Percentiles rank a stretch among this genome's conserved stretches.
phyloP scores from a whole-genome alignment of 2,888 invertebrate species.

The Electrophaes corylata region DNA sequence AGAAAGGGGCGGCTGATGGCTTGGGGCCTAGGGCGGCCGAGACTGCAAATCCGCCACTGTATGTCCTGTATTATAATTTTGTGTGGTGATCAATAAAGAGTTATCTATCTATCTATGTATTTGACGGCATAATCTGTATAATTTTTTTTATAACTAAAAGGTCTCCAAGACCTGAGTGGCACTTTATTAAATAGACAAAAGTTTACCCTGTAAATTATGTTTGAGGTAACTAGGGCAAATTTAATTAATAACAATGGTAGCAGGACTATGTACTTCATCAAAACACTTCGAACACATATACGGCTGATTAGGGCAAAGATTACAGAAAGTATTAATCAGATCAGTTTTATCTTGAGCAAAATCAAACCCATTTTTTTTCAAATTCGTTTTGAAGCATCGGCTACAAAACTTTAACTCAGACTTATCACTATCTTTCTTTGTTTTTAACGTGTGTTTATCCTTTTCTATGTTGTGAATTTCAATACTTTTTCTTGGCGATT shows the following conservation, averaged over 20 bases:
- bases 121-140: no score
- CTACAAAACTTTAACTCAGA: constrained; percentile 27
- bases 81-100: no score
- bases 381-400: constrained; percentile 29
- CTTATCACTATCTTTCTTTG: constrained; percentile 15
- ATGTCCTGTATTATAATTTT: no score
- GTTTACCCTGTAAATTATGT: neutral
- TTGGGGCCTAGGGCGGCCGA: no score
- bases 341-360: constrained; percentile 28
- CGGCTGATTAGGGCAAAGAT: constrained; percentile 32
- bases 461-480: constrained; percentile 12
- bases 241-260: constrained; percentile 32
- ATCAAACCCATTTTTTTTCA: constrained; percentile 23
- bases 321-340: constrained; percentile 32
- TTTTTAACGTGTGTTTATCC: constrained; percentile 24
- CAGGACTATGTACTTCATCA: constrained; percentile 25
- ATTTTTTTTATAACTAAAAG: no score
- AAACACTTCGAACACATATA: constrained; percentile 34
- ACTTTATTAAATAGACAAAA: no score
- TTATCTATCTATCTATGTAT: no score
- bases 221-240: neutral
- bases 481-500: constrained; percentile 4
- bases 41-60: no score
- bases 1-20: no score
- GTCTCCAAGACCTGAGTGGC: no score